phyloP scores from a whole-genome alignment of 2,113 vertebrate genomes.

The Psettodes erumei region DNA sequence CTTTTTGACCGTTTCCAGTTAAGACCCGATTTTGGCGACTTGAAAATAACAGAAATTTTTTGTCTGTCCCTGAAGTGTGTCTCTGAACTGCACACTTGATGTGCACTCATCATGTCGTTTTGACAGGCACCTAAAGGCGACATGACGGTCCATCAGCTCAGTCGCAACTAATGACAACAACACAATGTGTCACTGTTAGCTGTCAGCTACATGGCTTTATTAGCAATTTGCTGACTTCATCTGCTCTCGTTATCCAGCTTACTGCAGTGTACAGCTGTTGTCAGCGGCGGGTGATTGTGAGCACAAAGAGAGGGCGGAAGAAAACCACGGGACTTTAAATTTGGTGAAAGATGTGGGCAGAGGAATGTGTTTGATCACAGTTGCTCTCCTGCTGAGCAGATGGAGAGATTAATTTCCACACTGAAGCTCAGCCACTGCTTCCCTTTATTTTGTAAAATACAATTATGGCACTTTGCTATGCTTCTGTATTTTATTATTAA shows the following conservation, averaged over 20 bases:
- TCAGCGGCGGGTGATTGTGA: background rate
- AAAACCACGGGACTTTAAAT: background rate
- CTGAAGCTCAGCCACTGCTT: background rate
- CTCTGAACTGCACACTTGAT: background rate
- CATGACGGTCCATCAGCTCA: background rate
- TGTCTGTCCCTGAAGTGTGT: background rate
- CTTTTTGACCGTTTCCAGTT: background rate
- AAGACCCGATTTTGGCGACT: background rate
- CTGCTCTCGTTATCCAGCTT: background rate
- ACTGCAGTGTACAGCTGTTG: background rate
- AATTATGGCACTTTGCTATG: background rate
- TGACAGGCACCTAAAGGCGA: background rate
- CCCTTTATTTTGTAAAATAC: background rate
- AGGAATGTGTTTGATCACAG: constrained; percentile 6
- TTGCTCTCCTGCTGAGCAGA: constrained; percentile 1
- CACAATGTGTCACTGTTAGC: background rate
- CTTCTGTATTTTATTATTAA: constrained; percentile 5
- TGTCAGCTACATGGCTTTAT: background rate
- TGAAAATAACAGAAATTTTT: background rate
- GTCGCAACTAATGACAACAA: background rate
- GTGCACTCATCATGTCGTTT: background rate
- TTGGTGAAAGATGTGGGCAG: background rate
- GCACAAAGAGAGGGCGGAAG: background rate
- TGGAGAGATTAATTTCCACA: background rate
- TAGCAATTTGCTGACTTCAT: background rate